phyloP scores from a whole-genome alignment of 37 sponge, comb jelly and placozoan genomes.

The Cliona cf. orientalis region DNA sequence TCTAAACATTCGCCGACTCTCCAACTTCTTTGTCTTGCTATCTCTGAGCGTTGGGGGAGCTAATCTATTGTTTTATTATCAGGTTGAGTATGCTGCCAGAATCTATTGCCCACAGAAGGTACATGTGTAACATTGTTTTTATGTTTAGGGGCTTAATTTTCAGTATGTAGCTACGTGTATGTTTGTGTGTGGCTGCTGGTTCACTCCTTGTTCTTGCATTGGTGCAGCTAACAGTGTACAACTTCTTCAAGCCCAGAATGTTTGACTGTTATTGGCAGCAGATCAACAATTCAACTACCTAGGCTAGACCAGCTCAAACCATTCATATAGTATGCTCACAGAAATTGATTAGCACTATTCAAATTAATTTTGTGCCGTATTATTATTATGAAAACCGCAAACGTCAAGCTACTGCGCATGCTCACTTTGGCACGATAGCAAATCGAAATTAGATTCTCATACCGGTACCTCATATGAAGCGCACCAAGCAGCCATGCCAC shows the following conservation, averaged over 20 bases:
- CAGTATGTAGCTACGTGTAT: neutral
- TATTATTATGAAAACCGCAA: too few species aligned
- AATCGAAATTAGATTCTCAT: too few species aligned
- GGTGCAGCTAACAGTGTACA: neutral
- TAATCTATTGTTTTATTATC: slow-evolving; percentile 26
- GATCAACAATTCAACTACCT: too few species aligned
- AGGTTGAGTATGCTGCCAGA: slow-evolving; percentile 36
- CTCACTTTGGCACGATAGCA: too few species aligned
- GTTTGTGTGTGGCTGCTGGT: neutral
- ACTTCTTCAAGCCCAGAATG: slow-evolving; percentile 21
- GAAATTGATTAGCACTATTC: too few species aligned
- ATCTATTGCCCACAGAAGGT: slow-evolving; percentile 31
- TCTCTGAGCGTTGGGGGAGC: slow-evolving; percentile 16
- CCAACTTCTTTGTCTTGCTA: slow-evolving; percentile 14
- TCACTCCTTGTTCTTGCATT: neutral
- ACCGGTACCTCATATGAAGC: too few species aligned
- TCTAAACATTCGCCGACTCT: neutral
- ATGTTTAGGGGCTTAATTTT: neutral
- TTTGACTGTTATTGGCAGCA: slow-evolving; percentile 24
- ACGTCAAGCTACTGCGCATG: too few species aligned
- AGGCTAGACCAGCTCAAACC: too few species aligned
- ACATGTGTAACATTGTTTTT: neutral
- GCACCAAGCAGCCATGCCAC: too few species aligned
- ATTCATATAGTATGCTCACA: too few species aligned
- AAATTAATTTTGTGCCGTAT: too few species aligned